phyloP scores from a whole-genome alignment of 2,113 vertebrate species.

The Bucco capensis region DNA sequence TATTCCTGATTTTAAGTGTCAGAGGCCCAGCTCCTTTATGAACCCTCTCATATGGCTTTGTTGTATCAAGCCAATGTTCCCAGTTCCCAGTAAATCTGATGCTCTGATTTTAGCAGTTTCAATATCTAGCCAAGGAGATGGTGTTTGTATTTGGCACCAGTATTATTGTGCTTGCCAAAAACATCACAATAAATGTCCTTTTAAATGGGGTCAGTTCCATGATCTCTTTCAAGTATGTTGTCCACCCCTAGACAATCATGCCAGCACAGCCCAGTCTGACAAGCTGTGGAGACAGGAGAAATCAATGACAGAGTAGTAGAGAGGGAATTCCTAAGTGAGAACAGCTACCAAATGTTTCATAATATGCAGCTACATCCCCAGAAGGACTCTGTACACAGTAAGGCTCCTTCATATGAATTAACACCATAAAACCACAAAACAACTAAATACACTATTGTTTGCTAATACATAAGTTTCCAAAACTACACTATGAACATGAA shows the following conservation, averaged over 20 bases:
- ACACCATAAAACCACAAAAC: neutral
- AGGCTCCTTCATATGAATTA: neutral
- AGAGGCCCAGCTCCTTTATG: neutral
- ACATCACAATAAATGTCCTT: neutral
- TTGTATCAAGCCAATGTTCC: neutral
- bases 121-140: neutral
- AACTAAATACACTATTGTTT: neutral
- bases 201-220: neutral
- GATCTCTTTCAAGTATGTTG: neutral
- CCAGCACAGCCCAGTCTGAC: neutral
- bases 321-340: neutral
- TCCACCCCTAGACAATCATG: neutral
- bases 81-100: neutral
- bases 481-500: neutral
- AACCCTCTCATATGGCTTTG: accelerated
- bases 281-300: neutral
- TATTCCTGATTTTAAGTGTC: neutral
- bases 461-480: neutral
- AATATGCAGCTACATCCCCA: neutral
- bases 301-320: neutral
- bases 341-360: neutral
- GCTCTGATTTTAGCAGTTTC: neutral
- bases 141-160: neutral
- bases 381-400: neutral
- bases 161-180: neutral